Evolutionary conservation across 2,113 vertebrate species (phyloP).

Genomic region (Chamaea fasciata): DNA sequence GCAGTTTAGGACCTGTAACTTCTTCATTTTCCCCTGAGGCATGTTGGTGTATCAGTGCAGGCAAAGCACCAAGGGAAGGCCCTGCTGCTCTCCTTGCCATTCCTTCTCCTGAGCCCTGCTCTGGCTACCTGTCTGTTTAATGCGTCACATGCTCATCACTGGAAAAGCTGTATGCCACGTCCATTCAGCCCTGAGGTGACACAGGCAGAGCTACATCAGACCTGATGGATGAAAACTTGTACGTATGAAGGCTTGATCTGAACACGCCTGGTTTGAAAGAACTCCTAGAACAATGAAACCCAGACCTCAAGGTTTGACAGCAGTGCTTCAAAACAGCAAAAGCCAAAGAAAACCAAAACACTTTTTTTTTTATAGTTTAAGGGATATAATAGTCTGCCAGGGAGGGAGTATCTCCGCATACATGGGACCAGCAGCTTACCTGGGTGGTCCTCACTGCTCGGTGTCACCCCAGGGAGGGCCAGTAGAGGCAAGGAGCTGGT

Average conservation of each 20-base stretch:
- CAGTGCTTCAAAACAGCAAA: not conserved
- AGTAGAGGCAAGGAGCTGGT: slow-evolving; percentile 29
- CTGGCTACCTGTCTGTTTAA: not conserved
- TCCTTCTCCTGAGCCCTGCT: not conserved
- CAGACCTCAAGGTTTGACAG: not conserved
- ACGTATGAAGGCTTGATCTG: not conserved
- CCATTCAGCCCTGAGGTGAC: not conserved
- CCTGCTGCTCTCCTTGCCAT: not conserved
- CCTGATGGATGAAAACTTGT: not conserved
- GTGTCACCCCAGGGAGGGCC: not conserved
- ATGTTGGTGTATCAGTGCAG: not conserved
- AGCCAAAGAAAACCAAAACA: not conserved
- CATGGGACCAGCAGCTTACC: not conserved
- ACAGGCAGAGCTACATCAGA: not conserved
- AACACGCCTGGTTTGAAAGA: not conserved
- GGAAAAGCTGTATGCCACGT: not conserved
- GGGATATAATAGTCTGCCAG: not conserved
- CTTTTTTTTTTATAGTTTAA: not conserved
- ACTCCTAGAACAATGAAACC: not conserved
- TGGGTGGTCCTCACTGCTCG: not conserved
- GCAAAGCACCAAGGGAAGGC: accelerated
- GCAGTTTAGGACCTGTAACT: not conserved
- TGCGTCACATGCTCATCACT: not conserved
- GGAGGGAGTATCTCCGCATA: not conserved
- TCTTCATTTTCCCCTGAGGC: not conserved